Percentiles rank a stretch among this genome's conserved stretches.
phyloP scores from a whole-genome alignment of 2,888 invertebrate species.

The Patella pellucida region DNA sequence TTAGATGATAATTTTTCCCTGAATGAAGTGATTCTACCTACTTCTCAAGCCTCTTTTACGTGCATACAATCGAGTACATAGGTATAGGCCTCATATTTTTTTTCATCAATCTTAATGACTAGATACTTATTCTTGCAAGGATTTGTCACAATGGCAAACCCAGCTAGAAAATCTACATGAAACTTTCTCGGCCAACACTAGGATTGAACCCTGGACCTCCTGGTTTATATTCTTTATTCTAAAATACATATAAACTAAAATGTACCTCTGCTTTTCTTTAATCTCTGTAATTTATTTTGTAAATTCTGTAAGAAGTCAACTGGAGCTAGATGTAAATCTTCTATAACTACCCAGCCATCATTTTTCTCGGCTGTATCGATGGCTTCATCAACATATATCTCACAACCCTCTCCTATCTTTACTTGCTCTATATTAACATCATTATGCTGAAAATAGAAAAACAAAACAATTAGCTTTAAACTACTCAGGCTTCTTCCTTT shows the following conservation, averaged over 20 bases:
- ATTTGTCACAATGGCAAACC: no score
- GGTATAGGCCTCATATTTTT: background rate
- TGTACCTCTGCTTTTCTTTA: slow-evolving; percentile 52
- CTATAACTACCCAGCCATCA: slow-evolving; percentile 65
- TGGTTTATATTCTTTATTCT: no score
- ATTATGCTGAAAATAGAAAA: background rate
- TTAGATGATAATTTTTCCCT: no score
- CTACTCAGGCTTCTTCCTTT: background rate
- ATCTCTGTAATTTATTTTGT: slow-evolving; percentile 55
- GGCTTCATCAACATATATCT: slow-evolving; percentile 54
- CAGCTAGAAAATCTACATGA: no score
- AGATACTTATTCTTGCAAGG: no score
- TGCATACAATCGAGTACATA: background rate
- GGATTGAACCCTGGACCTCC: no score
- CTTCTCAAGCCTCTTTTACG: no score
- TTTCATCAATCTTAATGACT: no score
- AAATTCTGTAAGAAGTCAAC: slow-evolving; percentile 52
- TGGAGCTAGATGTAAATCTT: slow-evolving; percentile 63
- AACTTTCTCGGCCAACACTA: no score
- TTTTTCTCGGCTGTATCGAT: slow-evolving; percentile 63
- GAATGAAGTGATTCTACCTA: no score
- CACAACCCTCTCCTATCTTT: slow-evolving; percentile 58
- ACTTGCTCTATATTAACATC: slow-evolving; percentile 49
- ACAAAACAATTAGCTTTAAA: background rate
- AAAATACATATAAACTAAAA: background rate